Percentiles rank a stretch among this genome's conserved stretches.
These are phyloP conservation scores for Callimorpha dominula DNA, from an alignment of 2,888 invertebrate genomes.

Conservation along the genomic window DNA sequence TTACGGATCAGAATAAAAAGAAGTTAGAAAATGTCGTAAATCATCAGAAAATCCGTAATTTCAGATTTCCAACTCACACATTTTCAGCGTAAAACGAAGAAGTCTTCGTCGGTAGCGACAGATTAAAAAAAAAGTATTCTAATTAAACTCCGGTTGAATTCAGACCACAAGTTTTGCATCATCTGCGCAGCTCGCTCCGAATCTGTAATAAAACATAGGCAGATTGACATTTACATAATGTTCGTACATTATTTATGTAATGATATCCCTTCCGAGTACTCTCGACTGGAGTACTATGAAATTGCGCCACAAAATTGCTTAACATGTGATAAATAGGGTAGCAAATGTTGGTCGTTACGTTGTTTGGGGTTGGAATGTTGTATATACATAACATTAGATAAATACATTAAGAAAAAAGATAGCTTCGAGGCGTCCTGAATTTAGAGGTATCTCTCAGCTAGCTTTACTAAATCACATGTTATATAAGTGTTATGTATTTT, in stretches of 20 bases:
- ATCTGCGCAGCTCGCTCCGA: conserved; percentile 16
- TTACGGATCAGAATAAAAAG: no score
- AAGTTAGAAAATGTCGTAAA: no score
- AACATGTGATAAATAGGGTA: conserved; percentile 36
- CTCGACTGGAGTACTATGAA: conserved; percentile 21
- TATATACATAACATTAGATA: conserved; percentile 1
- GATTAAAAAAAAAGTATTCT: conserved; percentile 21
- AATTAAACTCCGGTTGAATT: conserved; percentile 30
- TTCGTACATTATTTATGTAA: conserved; percentile 40
- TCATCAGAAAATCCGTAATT: no score
- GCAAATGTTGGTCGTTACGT: conserved; percentile 33
- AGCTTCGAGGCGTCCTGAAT: not conserved
- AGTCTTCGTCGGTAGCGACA: conserved; percentile 1
- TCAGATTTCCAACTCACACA: no score
- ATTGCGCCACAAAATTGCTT: conserved; percentile 43
- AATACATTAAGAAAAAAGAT: not conserved
- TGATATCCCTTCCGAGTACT: conserved; percentile 25
- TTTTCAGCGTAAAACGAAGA: conserved; percentile 6
- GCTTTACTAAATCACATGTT: not conserved
- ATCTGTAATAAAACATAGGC: conserved; percentile 31
- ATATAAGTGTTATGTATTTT: not conserved
- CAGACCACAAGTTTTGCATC: conserved; percentile 19
- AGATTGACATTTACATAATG: conserved; percentile 40
- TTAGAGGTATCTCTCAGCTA: not conserved
- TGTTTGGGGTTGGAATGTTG: conserved; percentile 18